phyloP scores from a whole-genome alignment of 2,888 invertebrate genomes.

The Agrilus cyanescens region DNA sequence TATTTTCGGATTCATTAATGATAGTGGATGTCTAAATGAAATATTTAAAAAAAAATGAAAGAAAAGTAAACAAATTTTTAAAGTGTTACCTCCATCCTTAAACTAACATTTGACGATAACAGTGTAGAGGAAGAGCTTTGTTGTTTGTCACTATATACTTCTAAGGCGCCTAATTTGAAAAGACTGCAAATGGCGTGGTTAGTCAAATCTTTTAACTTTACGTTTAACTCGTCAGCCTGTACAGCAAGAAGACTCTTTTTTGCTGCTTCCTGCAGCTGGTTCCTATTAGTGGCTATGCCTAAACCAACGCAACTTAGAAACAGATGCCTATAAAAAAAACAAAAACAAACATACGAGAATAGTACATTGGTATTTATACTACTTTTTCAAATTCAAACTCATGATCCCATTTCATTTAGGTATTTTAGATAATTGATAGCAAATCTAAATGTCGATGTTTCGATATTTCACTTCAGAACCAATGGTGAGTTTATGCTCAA shows the following conservation, averaged over 20 bases:
- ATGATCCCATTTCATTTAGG: too few relatives aligned
- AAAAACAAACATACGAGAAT: background rate
- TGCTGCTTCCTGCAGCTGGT: slow-evolving; percentile 42
- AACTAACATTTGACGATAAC: too few relatives aligned
- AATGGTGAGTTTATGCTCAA: too few relatives aligned
- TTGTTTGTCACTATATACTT: slow-evolving; percentile 16
- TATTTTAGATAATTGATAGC: too few relatives aligned
- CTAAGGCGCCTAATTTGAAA: slow-evolving; percentile 37
- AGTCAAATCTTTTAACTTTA: slow-evolving; percentile 34
- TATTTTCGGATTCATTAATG: slow-evolving; percentile 1
- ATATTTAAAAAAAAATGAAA: slow-evolving; percentile 3
- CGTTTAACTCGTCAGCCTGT: slow-evolving; percentile 41
- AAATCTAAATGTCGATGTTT: too few relatives aligned
- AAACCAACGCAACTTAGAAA: slow-evolving; percentile 59
- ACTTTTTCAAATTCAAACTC: too few relatives aligned
- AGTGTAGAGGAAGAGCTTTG: background rate
- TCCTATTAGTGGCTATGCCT: slow-evolving; percentile 44
- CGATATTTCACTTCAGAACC: too few relatives aligned
- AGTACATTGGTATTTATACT: too few relatives aligned
- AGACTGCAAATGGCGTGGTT: slow-evolving; percentile 36
- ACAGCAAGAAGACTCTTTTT: slow-evolving; percentile 50
- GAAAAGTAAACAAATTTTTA: too few relatives aligned
- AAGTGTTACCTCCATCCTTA: too few relatives aligned
- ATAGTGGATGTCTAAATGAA: slow-evolving; percentile 2
- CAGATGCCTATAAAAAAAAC: slow-evolving; percentile 36